phyloP scores from a whole-genome alignment of 2,113 vertebrate species.

The Dendrocopos noguchii region DNA sequence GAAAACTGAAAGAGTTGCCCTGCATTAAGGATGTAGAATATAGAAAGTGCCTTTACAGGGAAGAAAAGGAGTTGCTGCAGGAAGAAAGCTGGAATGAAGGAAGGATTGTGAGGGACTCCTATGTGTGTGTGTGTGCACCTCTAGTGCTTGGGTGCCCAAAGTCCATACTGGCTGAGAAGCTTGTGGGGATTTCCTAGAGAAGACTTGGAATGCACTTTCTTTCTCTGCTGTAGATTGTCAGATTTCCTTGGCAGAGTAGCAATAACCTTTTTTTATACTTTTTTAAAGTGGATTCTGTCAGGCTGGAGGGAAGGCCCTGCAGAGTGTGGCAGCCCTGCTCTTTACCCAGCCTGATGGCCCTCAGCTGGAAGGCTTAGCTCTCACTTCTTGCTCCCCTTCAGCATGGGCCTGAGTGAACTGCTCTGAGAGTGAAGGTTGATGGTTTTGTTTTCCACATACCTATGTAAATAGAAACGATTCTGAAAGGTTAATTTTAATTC shows the following conservation, averaged over 20 bases:
- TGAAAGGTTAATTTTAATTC: background rate
- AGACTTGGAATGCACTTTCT: constrained; percentile 17
- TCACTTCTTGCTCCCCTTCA: background rate
- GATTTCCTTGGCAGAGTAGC: constrained; percentile 56
- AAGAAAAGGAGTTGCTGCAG: background rate
- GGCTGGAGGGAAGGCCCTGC: background rate
- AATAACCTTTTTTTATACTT: constrained; percentile 33
- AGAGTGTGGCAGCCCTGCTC: background rate
- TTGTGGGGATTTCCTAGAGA: background rate
- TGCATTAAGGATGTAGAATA: background rate
- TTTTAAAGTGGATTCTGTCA: background rate
- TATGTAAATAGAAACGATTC: constrained; percentile 15
- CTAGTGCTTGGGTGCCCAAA: background rate
- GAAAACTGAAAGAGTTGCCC: background rate
- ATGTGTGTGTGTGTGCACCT: background rate
- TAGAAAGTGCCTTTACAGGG: constrained; percentile 32
- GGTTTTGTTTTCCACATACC: background rate
- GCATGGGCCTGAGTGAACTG: background rate
- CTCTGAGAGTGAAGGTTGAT: background rate
- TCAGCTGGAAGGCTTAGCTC: background rate
- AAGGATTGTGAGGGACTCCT: background rate
- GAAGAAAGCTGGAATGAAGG: background rate
- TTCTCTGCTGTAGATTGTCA: constrained; percentile 24
- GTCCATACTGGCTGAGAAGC: background rate
- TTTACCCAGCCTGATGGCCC: constrained; percentile 1